Evolutionary conservation across 2,797 vertebrate species (phyloP).

Genomic region (Myripristis jacobus): DNA sequence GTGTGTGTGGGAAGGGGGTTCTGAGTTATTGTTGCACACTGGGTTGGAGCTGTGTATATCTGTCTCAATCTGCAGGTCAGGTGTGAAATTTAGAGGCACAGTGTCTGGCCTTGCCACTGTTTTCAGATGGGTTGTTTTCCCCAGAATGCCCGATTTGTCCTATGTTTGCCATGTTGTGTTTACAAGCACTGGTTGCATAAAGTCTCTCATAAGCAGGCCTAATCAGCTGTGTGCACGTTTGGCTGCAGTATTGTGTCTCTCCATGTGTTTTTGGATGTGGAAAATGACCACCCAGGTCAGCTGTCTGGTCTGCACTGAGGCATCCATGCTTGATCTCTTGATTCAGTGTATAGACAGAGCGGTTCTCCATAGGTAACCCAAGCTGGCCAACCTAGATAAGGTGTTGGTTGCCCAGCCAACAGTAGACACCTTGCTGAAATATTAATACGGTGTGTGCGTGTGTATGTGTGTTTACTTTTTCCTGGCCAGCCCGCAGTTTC

Average conservation of each 20-base stretch:
- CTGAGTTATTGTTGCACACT: not conserved
- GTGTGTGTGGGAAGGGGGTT: not conserved
- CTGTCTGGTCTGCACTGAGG: not conserved
- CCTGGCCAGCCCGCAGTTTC: conserved; percentile 49
- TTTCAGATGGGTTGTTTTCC: conserved; percentile 7
- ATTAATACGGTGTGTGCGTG: conserved; percentile 74
- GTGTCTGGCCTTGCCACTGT: conserved; percentile 28
- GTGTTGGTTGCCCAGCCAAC: conserved; percentile 83
- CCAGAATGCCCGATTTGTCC: conserved; percentile 4
- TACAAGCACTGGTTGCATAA: not conserved
- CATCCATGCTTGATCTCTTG: conserved; percentile 60
- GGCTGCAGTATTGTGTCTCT: not conserved
- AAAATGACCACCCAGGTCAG: not conserved
- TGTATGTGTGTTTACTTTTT: conserved; percentile 54
- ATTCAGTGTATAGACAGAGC: conserved; percentile 44
- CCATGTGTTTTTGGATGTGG: not conserved
- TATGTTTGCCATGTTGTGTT: not conserved
- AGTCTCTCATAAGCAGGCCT: not conserved
- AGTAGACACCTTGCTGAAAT: conserved; percentile 78
- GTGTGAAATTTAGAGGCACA: conserved; percentile 56
- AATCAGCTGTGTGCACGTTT: not conserved
- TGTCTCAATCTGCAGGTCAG: conserved; percentile 33
- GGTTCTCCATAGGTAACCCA: conserved; percentile 70
- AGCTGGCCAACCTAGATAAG: conserved; percentile 76
- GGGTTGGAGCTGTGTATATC: conserved; percentile 31